phyloP scores from a whole-genome alignment of 2,888 invertebrate genomes.

The Tipula vernalis region DNA sequence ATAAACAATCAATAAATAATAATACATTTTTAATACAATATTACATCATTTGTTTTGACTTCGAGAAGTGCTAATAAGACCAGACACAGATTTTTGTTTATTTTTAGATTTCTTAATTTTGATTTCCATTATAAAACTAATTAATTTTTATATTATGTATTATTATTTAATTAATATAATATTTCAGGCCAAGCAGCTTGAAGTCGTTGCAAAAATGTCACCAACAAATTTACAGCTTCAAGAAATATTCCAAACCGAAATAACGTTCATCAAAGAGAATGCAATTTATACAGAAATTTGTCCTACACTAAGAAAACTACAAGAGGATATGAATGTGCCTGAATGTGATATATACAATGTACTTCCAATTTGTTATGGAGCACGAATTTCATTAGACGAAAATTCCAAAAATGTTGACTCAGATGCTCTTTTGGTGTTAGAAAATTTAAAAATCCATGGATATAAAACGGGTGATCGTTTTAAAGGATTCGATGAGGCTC shows the following conservation, averaged over 20 bases:
- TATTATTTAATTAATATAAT: neutral
- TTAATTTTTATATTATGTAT: no score
- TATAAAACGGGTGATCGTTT: slow-evolving; percentile 40
- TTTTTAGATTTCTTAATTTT: neutral
- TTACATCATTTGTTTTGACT: neutral
- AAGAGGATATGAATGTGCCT: slow-evolving; percentile 36
- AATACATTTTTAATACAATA: neutral
- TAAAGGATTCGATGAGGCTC: slow-evolving; percentile 39
- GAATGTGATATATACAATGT: slow-evolving; percentile 35
- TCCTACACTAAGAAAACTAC: slow-evolving; percentile 38
- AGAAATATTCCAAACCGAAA: slow-evolving; percentile 40
- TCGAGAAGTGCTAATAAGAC: no score
- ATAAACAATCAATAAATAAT: neutral
- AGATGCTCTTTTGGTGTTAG: slow-evolving; percentile 43
- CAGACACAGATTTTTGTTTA: no score
- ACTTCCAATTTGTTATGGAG: slow-evolving; percentile 42
- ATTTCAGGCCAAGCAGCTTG: slow-evolving; percentile 22
- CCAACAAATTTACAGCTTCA: slow-evolving; percentile 42
- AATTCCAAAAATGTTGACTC: slow-evolving; percentile 36
- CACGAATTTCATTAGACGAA: slow-evolving; percentile 35
- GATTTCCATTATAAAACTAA: neutral
- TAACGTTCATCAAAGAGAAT: slow-evolving; percentile 45
- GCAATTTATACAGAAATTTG: slow-evolving; percentile 40
- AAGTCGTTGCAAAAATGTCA: slow-evolving; percentile 44
- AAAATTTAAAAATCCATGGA: slow-evolving; percentile 41